phyloP scores from a whole-genome alignment of 2,113 vertebrate genomes.

The Platycercus adscitus region DNA sequence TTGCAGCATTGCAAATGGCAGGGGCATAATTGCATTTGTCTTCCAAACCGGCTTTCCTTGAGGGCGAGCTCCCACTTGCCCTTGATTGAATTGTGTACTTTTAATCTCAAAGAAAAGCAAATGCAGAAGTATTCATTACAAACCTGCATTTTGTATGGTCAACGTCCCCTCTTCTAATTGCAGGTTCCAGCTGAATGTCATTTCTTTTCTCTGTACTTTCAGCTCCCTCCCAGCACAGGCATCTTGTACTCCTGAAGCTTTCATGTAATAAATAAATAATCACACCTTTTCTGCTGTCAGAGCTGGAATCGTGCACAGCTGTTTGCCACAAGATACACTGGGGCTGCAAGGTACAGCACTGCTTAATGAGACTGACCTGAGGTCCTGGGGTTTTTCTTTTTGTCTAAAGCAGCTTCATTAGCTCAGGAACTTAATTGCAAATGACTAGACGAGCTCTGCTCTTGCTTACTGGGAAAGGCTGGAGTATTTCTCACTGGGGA shows the following conservation, averaged over 20 bases:
- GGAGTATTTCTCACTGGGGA: slow-evolving; percentile 22
- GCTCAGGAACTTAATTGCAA: slow-evolving; percentile 60
- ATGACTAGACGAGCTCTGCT: slow-evolving; percentile 47
- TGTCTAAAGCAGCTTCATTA: slow-evolving; percentile 45
- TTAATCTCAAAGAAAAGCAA: slow-evolving; percentile 57
- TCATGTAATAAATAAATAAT: slow-evolving; percentile 67
- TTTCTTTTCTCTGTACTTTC: slow-evolving; percentile 9
- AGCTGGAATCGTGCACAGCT: slow-evolving; percentile 60
- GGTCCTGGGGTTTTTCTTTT: not conserved
- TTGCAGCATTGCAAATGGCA: not conserved
- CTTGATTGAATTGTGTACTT: slow-evolving; percentile 62
- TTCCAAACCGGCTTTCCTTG: slow-evolving; percentile 48
- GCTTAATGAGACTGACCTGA: slow-evolving; percentile 68
- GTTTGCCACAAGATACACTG: slow-evolving; percentile 50
- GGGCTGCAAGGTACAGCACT: slow-evolving; percentile 53
- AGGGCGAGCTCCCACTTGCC: slow-evolving; percentile 52
- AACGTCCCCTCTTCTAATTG: slow-evolving; percentile 36
- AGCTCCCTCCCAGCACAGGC: slow-evolving; percentile 5
- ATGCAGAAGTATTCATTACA: slow-evolving; percentile 58
- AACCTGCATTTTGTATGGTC: slow-evolving; percentile 48
- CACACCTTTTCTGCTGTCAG: slow-evolving; percentile 57
- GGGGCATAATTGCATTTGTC: slow-evolving; percentile 54
- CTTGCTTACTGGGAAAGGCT: slow-evolving; percentile 39
- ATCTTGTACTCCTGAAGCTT: not conserved
- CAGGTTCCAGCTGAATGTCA: slow-evolving; percentile 32